These are phyloP conservation scores for Hiodon tergisus DNA, from an alignment of 2,113 vertebrate genomes.

Conservation along the genomic window DNA sequence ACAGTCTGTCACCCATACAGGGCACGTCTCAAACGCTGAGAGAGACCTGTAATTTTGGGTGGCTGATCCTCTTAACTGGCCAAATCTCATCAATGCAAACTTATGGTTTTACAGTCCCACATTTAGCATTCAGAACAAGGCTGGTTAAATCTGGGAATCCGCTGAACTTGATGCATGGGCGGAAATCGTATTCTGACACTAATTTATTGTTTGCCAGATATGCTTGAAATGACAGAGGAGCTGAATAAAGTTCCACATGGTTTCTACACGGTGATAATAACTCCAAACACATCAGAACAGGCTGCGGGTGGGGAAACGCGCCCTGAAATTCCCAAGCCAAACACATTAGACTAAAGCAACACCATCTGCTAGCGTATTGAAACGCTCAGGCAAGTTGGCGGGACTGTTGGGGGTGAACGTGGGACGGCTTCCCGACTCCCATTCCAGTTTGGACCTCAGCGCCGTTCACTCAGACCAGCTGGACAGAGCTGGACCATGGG, in stretches of 20 bases:
- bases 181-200: neutral
- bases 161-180: too few species aligned
- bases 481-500: constrained; percentile 7
- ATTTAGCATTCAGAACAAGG: neutral
- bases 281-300: neutral
- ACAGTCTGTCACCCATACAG: neutral
- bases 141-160: neutral
- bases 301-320: neutral
- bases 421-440: neutral
- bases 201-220: neutral
- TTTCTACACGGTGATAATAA: constrained; percentile 13
- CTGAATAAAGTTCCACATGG: neutral
- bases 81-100: neutral
- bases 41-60: too few species aligned
- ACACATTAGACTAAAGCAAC: constrained; percentile 17
- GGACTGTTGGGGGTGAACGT: constrained; percentile 4
- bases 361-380: constrained; percentile 16
- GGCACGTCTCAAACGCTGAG: too few species aligned
- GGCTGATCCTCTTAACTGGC: neutral
- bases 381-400: constrained; percentile 10
- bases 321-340: neutral
- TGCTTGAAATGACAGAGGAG: neutral
- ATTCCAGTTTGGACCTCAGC: constrained; percentile 2
- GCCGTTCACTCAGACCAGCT: constrained; percentile 18
- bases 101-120: neutral